phyloP scores from a whole-genome alignment of 2,113 vertebrate genomes.

The Oostethus manadensis region DNA sequence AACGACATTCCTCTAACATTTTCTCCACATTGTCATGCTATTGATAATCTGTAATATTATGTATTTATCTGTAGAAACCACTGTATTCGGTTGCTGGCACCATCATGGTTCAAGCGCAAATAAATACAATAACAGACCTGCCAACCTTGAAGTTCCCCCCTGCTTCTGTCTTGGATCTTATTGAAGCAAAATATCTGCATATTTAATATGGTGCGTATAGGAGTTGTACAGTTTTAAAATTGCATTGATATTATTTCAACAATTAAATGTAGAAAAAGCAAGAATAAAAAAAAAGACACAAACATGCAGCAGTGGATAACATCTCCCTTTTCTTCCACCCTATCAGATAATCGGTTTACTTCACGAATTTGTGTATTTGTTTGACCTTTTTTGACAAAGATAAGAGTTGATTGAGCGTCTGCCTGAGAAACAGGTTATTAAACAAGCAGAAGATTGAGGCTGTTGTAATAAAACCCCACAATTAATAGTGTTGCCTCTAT shows the following conservation, averaged over 20 bases:
- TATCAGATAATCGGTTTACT: slow-evolving; percentile 40
- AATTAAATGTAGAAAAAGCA: slow-evolving; percentile 13
- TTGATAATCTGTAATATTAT: too few relatives aligned
- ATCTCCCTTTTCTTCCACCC: slow-evolving; percentile 17
- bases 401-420: slow-evolving; percentile 72
- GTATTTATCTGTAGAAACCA: too few relatives aligned
- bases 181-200: too few relatives aligned
- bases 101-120: too few relatives aligned
- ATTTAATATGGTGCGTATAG: too few relatives aligned
- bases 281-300: slow-evolving; percentile 1
- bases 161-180: too few relatives aligned
- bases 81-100: too few relatives aligned
- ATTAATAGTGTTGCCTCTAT: slow-evolving; percentile 72
- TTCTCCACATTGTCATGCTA: too few relatives aligned
- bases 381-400: slow-evolving; percentile 43
- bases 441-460: slow-evolving; percentile 57
- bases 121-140: too few relatives aligned
- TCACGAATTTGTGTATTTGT: neutral
- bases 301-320: slow-evolving; percentile 14
- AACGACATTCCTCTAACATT: too few relatives aligned
- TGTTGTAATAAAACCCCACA: slow-evolving; percentile 63
- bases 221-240: too few relatives aligned
- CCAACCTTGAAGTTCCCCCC: too few relatives aligned
- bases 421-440: slow-evolving; percentile 70
- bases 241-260: neutral